A percentile compares a stretch with the other conserved stretches of the same genome.
Evolutionary conservation across 2,888 invertebrate species (phyloP).

Genomic region (Chrysolina haemoptera): DNA sequence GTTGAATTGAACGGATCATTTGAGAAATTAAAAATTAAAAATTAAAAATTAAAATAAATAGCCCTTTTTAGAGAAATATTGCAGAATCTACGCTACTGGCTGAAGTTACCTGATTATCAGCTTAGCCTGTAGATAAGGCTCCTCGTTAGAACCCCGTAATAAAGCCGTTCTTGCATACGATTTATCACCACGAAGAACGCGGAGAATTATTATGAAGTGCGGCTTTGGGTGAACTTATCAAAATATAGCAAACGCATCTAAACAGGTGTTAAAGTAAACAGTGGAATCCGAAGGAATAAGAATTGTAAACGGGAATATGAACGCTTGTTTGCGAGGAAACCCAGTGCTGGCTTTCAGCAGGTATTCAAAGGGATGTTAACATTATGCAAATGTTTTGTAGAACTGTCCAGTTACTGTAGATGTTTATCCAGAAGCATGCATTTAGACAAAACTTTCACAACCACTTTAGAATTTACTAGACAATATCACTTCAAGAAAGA

Average conservation of each 20-base stretch:
- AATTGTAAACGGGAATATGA: slow-evolving; percentile 22
- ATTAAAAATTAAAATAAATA: too few relatives aligned
- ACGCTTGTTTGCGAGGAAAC: slow-evolving; percentile 2
- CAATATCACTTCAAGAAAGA: too few relatives aligned
- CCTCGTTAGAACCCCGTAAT: slow-evolving; percentile 39
- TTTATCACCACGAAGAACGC: slow-evolving; percentile 38
- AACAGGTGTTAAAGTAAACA: slow-evolving; percentile 41
- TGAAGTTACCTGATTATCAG: slow-evolving; percentile 25
- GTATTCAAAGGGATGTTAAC: too few relatives aligned
- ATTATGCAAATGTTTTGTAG: too few relatives aligned
- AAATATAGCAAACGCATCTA: slow-evolving; percentile 49
- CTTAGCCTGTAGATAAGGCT: slow-evolving; percentile 15
- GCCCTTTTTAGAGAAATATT: too few relatives aligned
- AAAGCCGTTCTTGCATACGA: slow-evolving; percentile 39
- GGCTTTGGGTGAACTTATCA: slow-evolving; percentile 48
- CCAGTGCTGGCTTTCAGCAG: background rate
- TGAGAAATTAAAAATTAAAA: too few relatives aligned
- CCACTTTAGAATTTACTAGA: too few relatives aligned
- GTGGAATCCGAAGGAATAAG: slow-evolving; percentile 35
- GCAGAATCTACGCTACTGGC: slow-evolving; percentile 5
- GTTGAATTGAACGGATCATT: too few relatives aligned
- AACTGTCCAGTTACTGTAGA: too few relatives aligned
- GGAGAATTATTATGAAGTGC: slow-evolving; percentile 41
- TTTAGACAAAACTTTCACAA: too few relatives aligned
- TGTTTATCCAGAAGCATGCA: too few relatives aligned